Evolutionary conservation across 1,140 invertebrate genomes (phyloP).

Genomic region (Xylocopa sonorina): DNA sequence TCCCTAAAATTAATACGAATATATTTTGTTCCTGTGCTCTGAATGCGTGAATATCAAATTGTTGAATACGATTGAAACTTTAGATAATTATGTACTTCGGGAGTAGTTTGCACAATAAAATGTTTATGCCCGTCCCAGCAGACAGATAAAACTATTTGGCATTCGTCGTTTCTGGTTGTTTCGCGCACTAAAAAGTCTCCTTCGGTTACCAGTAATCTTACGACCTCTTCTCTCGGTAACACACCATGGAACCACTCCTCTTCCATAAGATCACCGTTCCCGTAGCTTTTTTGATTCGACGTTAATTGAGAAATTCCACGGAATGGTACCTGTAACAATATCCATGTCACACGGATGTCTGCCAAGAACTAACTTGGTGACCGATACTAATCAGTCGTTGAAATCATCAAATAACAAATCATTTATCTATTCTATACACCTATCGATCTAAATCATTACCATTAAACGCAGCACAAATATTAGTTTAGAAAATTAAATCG

Average conservation of each 20-base stretch:
- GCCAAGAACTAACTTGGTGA: neutral
- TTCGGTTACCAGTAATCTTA: conserved; percentile 92
- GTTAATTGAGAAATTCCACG: conserved; percentile 72
- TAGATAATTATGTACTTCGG: conserved; percentile 85
- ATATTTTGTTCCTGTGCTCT: neutral
- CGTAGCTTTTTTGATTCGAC: conserved; percentile 75
- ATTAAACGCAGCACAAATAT: neutral
- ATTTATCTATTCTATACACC: too few species aligned
- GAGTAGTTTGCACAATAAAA: conserved; percentile 97
- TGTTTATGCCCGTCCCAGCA: conserved; percentile 98
- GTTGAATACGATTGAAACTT: neutral
- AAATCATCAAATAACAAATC: too few species aligned
- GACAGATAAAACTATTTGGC: conserved; percentile 96
- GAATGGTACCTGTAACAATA: conserved; percentile 69
- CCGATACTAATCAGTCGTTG: too few species aligned
- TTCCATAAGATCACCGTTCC: conserved; percentile 85
- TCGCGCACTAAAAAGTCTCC: conserved; percentile 97
- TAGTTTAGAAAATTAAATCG: conserved; percentile 16
- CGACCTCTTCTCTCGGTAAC: conserved; percentile 96
- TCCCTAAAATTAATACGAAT: conserved; percentile 81
- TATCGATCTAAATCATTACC: neutral
- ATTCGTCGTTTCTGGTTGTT: conserved; percentile 95
- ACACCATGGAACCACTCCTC: conserved; percentile 99
- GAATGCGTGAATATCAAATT: neutral
- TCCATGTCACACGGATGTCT: neutral